Percentiles rank a stretch among this genome's conserved stretches.
Evolutionary conservation across 2,113 vertebrate species (phyloP).

Genomic region (Tylochromis polylepis): DNA sequence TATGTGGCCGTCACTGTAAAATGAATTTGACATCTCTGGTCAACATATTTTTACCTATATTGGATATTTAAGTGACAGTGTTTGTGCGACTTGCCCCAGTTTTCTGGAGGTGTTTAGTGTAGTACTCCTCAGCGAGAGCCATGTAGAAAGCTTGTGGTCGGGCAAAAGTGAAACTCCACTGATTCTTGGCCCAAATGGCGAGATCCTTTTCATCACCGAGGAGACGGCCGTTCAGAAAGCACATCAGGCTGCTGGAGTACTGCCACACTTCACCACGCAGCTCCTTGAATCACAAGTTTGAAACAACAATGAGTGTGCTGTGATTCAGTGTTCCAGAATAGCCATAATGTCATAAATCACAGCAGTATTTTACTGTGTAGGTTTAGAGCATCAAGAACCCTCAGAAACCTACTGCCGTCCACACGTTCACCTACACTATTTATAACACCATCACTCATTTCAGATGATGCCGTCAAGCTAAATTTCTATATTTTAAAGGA

Average conservation of each 20-base stretch:
- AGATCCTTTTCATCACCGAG: slow-evolving; percentile 79
- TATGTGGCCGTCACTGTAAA: neutral
- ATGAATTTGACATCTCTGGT: neutral
- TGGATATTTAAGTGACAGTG: neutral
- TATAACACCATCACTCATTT: neutral
- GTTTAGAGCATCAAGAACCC: neutral
- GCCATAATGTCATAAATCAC: neutral
- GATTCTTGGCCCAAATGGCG: slow-evolving; percentile 71
- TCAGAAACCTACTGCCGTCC: neutral
- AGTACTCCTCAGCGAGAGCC: slow-evolving; percentile 75
- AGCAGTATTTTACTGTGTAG: neutral
- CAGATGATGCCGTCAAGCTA: neutral
- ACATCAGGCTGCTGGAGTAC: slow-evolving; percentile 77
- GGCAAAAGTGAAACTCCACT: slow-evolving; percentile 72
- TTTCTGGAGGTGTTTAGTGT: slow-evolving; percentile 71
- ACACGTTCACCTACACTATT: neutral
- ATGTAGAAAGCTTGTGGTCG: slow-evolving; percentile 66
- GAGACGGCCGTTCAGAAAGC: slow-evolving; percentile 77
- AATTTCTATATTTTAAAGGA: neutral
- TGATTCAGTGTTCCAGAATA: slow-evolving; percentile 42
- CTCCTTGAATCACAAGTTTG: slow-evolving; percentile 70
- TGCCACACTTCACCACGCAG: slow-evolving; percentile 81
- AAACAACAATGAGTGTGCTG: neutral
- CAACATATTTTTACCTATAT: neutral
- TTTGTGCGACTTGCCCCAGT: slow-evolving; percentile 75